These are phyloP conservation scores for Scaptomyza parva DNA, from an alignment of 2,888 invertebrate genomes.

Conservation along the genomic window DNA sequence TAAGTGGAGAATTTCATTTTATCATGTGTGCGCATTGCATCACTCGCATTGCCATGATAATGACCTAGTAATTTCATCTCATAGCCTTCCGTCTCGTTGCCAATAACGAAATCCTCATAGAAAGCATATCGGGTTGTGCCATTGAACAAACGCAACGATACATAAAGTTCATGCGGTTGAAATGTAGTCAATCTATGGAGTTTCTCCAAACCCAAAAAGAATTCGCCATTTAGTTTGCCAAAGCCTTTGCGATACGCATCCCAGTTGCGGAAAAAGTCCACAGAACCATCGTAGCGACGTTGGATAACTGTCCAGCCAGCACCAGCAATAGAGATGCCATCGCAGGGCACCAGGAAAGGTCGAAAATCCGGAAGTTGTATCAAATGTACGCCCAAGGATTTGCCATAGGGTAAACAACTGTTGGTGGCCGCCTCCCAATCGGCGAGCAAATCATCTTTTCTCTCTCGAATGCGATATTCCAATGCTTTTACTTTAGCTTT, in stretches of 20 bases:
- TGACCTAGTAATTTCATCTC: conserved; percentile 88
- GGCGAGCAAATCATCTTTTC: conserved; percentile 65
- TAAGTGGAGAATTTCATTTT: conserved; percentile 88
- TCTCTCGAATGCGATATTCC: conserved; percentile 48
- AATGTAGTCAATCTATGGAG: conserved; percentile 85
- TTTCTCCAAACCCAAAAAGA: conserved; percentile 90
- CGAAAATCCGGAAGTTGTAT: conserved; percentile 82
- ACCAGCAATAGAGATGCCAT: conserved; percentile 84
- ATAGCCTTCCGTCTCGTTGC: conserved; percentile 88
- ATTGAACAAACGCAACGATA: conserved; percentile 87
- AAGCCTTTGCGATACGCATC: conserved; percentile 89
- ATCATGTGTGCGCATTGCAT: conserved; percentile 89
- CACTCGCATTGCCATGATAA: conserved; percentile 88
- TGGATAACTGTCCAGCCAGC: conserved; percentile 88
- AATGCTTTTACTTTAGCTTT: conserved; percentile 32
- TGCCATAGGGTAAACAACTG: conserved; percentile 56
- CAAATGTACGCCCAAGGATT: conserved; percentile 54
- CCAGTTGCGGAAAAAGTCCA: conserved; percentile 89
- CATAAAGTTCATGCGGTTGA: conserved; percentile 86
- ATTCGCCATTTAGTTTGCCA: conserved; percentile 89
- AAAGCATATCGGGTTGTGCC: conserved; percentile 86
- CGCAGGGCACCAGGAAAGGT: conserved; percentile 61
- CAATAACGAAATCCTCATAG: conserved; percentile 88
- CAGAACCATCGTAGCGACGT: conserved; percentile 88
- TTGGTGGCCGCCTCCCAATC: conserved; percentile 68